Conservation (phyloP, 92 coral and sea anemone species). For the Paramuricea clavata region DNA sequence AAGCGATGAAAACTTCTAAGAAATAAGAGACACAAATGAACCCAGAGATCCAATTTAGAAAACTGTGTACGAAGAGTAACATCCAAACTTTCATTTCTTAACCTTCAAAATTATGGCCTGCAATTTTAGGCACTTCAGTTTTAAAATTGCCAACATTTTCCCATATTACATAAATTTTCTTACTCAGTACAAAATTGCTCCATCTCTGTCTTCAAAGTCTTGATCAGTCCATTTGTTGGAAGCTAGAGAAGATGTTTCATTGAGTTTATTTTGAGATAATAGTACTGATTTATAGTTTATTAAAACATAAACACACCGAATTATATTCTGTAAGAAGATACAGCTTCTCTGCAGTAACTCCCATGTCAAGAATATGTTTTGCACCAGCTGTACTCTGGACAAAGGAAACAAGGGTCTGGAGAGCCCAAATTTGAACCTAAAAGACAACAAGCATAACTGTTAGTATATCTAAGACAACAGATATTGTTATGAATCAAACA, state of each 20-base stretch:
- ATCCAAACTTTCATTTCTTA: too few relatives aligned
- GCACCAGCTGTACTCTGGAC: neutral
- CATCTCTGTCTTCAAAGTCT: neutral
- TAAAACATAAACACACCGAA: neutral
- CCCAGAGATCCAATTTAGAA: neutral
- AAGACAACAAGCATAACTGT: neutral
- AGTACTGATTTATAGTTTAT: neutral
- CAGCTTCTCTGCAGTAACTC: constrained; percentile 26
- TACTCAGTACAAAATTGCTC: neutral
- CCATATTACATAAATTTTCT: neutral
- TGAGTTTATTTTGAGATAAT: neutral
- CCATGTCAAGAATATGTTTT: neutral
- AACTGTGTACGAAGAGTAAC: too few relatives aligned
- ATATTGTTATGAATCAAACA: neutral
- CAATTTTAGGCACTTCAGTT: too few relatives aligned
- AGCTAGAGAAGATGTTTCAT: neutral
- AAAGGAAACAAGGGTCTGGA: constrained; percentile 2
- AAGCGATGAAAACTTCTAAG: too few relatives aligned
- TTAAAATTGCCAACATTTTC: neutral
- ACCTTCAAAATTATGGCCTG: too few relatives aligned
- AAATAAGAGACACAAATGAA: too few relatives aligned
- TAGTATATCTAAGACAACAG: neutral
- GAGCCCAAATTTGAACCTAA: constrained; percentile 27
- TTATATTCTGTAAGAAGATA: constrained; percentile 11
- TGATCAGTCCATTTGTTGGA: neutral